Conservation (phyloP, 1,140 invertebrate species). For the Eurytemora carolleeae region DNA sequence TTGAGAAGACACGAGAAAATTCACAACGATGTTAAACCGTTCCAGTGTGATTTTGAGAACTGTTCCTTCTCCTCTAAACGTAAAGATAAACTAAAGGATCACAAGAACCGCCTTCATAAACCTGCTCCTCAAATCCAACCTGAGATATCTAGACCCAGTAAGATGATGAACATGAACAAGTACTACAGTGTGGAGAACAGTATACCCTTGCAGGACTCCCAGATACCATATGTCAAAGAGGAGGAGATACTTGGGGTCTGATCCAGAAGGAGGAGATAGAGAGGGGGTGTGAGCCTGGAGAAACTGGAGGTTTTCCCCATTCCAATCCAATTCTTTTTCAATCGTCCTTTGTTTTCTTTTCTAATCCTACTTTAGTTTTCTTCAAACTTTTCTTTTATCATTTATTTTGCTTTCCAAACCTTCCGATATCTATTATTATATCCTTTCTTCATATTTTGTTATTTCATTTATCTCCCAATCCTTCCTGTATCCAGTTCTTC, state of each 20-base stretch:
- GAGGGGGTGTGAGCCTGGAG: no score
- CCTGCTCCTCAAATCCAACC: neutral
- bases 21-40: constrained; percentile 26
- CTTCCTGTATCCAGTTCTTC: no score
- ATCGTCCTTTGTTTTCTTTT: no score
- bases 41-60: constrained; percentile 15
- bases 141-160: neutral
- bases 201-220: neutral
- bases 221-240: neutral
- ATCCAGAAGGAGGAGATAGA: no score
- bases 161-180: neutral
- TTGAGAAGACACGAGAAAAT: constrained; percentile 23
- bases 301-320: no score
- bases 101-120: neutral
- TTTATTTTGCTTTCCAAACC: no score
- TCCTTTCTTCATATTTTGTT: no score
- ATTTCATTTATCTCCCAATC: no score
- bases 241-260: neutral
- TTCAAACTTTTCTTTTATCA: no score
- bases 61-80: neutral
- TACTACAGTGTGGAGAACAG: neutral
- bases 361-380: no score
- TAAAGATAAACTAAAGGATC: neutral
- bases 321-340: no score
- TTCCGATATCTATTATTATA: no score